A percentile compares a stretch with the other conserved stretches of the same genome.
phyloP scores from a whole-genome alignment of 2,113 vertebrate species.

The Megaleporinus macrocephalus region DNA sequence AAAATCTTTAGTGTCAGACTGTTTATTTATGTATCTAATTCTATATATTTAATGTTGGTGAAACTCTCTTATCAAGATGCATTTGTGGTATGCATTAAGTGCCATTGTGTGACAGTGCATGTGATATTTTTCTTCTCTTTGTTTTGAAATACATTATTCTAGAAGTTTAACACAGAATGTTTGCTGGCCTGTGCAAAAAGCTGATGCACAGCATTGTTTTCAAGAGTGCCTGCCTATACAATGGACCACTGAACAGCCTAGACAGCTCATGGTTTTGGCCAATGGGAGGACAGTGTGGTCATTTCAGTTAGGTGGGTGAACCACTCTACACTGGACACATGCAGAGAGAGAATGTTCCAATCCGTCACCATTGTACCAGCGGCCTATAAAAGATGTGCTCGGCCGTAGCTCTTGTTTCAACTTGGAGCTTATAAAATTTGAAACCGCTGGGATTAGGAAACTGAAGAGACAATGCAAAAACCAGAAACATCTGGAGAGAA shows the following conservation, averaged over 20 bases:
- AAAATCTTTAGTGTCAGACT: no score
- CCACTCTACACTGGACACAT: conserved; percentile 55
- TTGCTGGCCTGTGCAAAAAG: conserved; percentile 59
- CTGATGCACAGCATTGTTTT: conserved; percentile 65
- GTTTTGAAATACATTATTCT: conserved; percentile 61
- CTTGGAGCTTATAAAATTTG: conserved; percentile 60
- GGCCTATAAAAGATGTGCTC: conserved; percentile 75
- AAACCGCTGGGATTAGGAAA: conserved; percentile 56
- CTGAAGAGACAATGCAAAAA: conserved; percentile 66
- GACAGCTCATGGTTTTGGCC: conserved; percentile 57
- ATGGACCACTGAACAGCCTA: conserved; percentile 66
- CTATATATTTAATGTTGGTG: no score
- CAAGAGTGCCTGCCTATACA: conserved; percentile 55
- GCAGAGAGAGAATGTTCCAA: conserved; percentile 71
- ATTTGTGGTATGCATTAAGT: no score
- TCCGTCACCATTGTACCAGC: conserved; percentile 71
- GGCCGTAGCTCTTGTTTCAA: conserved; percentile 62
- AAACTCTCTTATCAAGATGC: not conserved
- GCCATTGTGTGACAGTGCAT: not conserved
- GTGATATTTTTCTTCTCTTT: conserved; percentile 17
- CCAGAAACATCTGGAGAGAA: conserved; percentile 61
- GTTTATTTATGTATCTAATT: no score
- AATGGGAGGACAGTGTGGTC: conserved; percentile 57
- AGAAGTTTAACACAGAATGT: conserved; percentile 58
- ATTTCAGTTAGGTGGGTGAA: conserved; percentile 46